These are phyloP conservation scores for Macrosiphum euphorbiae DNA, from an alignment of 2,888 invertebrate genomes.

Conservation along the genomic window DNA sequence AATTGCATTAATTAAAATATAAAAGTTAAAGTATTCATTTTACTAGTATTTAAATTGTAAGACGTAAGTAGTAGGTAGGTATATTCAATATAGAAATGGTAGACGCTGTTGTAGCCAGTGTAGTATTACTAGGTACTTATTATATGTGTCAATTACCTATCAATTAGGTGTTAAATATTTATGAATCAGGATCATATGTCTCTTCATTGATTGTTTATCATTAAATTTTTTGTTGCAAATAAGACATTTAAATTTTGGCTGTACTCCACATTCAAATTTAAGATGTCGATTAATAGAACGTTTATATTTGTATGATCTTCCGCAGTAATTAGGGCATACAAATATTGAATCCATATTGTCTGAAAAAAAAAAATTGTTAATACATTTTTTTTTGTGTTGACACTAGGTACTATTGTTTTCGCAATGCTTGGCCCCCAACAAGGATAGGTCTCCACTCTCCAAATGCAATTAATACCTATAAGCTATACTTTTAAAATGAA, in stretches of 20 bases:
- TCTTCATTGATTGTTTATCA: no score
- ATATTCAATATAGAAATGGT: neutral
- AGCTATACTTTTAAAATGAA: no score
- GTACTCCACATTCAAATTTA: constrained; percentile 75
- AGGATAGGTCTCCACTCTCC: no score
- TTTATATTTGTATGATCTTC: constrained; percentile 36
- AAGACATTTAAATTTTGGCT: constrained; percentile 73
- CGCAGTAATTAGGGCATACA: neutral
- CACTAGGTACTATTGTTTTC: no score
- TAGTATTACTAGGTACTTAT: neutral
- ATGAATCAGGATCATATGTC: no score
- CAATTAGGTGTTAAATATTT: no score
- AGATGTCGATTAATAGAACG: constrained; percentile 68
- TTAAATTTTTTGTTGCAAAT: neutral
- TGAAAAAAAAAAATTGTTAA: neutral
- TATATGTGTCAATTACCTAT: no score
- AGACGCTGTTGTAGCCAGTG: neutral
- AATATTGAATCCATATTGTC: neutral
- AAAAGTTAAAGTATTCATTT: neutral
- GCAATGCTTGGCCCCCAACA: no score
- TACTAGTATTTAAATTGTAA: neutral
- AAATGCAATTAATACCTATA: no score
- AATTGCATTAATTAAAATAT: neutral
- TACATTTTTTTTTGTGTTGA: neutral
- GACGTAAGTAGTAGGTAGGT: no score